Base-by-base conservation (phyloP, 2,113 vertebrate species). In the Lepus europaeus region DNA sequence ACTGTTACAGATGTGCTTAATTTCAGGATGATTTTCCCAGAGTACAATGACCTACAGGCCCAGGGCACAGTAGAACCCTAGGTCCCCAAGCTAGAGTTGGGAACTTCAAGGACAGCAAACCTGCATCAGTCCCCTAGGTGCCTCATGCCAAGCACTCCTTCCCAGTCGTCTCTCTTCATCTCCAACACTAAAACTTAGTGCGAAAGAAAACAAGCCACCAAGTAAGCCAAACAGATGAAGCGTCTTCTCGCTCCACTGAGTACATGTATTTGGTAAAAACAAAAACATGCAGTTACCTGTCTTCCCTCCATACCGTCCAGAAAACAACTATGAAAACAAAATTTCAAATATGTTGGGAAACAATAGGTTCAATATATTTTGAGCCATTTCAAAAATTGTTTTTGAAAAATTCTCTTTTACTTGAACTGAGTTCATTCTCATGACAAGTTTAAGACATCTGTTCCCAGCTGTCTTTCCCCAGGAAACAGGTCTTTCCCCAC, bases 261-360 rank as follows among this genome's bases (percentile, higher is more conserved):
- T 6, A 13, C 78, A 25, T 80, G 68, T 80, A 49, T 19, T 59
- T 14, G 19, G 56, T 17, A 70, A 51, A 56, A 29, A 29, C 49
- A 49, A 63, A 76, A 73, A 19, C 10, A 22, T 49, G 27, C 17
- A 33, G 29, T 92, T n/a, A 66, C 22, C 33, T 6, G 51, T 10
- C 23, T 63, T 51, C 19, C 12, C 5, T 45, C 23, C 45, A 87
- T 6, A 73, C 14, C 29, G 9, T 9, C 61, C 51, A 63, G 11
- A 39, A 78, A 83, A 36, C 63, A 64, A 76, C 93, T 85, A 68
- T 73, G 5, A 79, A 86, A 59, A 39, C 11, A 59, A 59, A 85
- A 77, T 69, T 77, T 90, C 81, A 90, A 77, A 53, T 95, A 22
- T 49, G 36, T 27, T 81, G 25, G 23, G 51, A 72, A 87, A 82